A percentile compares a stretch with the other conserved stretches of the same genome.
phyloP scores from a whole-genome alignment of 53 echinoderm and acorn worm species.

The Paelopatides confundens region DNA sequence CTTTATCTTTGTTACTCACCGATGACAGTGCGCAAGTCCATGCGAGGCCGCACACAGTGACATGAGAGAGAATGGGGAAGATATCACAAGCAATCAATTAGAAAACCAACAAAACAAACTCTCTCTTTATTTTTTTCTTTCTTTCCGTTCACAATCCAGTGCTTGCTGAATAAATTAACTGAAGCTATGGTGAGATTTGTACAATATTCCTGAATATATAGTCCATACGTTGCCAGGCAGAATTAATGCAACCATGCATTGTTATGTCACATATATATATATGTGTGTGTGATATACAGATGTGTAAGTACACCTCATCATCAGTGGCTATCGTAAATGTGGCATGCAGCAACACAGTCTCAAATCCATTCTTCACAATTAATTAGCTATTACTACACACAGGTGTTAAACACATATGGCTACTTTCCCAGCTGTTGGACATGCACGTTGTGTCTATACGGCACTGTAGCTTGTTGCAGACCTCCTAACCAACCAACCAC shows the following conservation, averaged over 20 bases:
- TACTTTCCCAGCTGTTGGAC: not conserved
- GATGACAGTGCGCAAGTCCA: constrained; percentile 86
- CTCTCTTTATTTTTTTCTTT: not conserved
- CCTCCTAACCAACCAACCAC: not conserved
- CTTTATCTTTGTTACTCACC: constrained; percentile 75
- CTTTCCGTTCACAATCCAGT: not conserved
- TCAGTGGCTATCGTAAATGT: constrained; percentile 38
- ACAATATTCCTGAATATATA: not conserved
- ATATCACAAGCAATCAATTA: constrained; percentile 67
- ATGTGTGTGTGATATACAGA: too few relatives aligned
- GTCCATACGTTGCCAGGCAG: not conserved
- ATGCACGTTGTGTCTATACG: constrained; percentile 2
- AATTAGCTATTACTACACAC: not conserved
- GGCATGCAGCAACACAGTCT: constrained; percentile 35
- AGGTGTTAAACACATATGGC: constrained; percentile 32
- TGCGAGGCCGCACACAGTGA: constrained; percentile 87
- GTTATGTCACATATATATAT: not conserved
- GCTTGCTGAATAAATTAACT: not conserved
- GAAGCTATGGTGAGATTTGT: not conserved
- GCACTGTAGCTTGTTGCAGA: not conserved
- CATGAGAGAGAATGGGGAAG: constrained; percentile 78
- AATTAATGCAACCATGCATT: not conserved
- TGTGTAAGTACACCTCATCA: not conserved
- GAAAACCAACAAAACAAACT: constrained; percentile 31
- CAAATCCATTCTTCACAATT: not conserved